A percentile compares a stretch with the other conserved stretches of the same genome.
phyloP scores from a whole-genome alignment of 2,797 vertebrate species.

The Micromesistius poutassou region DNA sequence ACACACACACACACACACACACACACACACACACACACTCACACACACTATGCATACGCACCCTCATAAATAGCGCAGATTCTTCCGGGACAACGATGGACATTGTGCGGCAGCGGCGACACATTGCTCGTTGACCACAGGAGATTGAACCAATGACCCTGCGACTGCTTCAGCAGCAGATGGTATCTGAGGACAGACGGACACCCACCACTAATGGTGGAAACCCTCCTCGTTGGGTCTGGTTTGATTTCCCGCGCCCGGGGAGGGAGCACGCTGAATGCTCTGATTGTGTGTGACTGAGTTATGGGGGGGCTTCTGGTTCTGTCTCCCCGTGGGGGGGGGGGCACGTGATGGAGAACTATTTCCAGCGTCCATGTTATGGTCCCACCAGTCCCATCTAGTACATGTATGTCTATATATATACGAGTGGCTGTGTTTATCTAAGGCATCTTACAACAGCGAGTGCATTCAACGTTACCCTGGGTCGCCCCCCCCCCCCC shows the following conservation, averaged over 20 bases:
- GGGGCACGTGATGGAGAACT: background rate
- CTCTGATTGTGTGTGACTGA: background rate
- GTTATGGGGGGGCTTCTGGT: slow-evolving; percentile 4
- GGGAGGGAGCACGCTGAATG: background rate
- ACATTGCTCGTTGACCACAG: slow-evolving; percentile 39
- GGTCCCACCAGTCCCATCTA: background rate
- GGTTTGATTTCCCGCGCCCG: background rate
- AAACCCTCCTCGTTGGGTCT: background rate
- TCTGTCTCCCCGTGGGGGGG: background rate
- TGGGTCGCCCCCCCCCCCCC: too few relatives aligned
- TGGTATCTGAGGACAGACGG: slow-evolving; percentile 35
- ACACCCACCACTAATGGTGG: background rate
- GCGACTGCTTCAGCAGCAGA: slow-evolving; percentile 36
- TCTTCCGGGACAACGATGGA: slow-evolving; percentile 57
- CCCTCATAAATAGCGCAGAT: slow-evolving; percentile 61
- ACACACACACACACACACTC: slow-evolving; percentile 34
- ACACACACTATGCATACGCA: slow-evolving; percentile 25
- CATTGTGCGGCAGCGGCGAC: slow-evolving; percentile 47
- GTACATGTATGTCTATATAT: background rate
- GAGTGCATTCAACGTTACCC: background rate
- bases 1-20: background rate
- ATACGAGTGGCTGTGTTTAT: background rate
- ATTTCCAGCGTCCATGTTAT: background rate
- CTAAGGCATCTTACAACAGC: background rate
- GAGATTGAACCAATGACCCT: background rate